Evolutionary conservation across 2,888 invertebrate genomes (phyloP).

Genomic region (Lithophane semibrunnea): DNA sequence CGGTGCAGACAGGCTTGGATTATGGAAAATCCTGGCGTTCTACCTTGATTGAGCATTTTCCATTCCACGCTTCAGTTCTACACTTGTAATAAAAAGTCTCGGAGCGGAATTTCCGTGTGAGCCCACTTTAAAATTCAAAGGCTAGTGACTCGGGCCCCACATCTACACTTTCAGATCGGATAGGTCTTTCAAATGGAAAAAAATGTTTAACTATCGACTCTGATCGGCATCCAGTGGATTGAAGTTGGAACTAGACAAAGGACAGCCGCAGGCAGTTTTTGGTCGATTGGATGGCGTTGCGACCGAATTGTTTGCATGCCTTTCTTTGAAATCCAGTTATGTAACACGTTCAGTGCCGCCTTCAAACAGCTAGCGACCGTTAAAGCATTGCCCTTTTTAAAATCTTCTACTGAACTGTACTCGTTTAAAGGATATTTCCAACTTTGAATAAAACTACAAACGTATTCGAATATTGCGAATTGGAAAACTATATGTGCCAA

Average conservation of each 20-base stretch:
- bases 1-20: constrained; percentile 41
- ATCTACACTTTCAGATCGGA: constrained; percentile 1
- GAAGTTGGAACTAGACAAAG: constrained; percentile 21
- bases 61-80: constrained; percentile 4
- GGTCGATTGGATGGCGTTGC: constrained; percentile 27
- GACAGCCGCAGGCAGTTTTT: constrained; percentile 7
- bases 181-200: constrained; percentile 1
- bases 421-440: not conserved
- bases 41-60: constrained; percentile 46
- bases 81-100: constrained; percentile 10
- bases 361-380: not conserved
- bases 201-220: constrained; percentile 33
- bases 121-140: constrained; percentile 37
- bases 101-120: constrained; percentile 11
- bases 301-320: constrained; percentile 20
- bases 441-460: constrained; percentile 22
- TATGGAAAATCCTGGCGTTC: constrained; percentile 36
- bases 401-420: not conserved
- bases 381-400: constrained; percentile 4
- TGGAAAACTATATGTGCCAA: constrained; percentile 7
- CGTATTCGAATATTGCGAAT: constrained; percentile 8
- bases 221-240: not conserved
- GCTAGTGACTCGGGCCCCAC: not conserved
- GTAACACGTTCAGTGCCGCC: not conserved
- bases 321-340: constrained; percentile 21